Base-by-base conservation (phyloP, 2,113 vertebrate species). In the Triplophysa dalaica region DNA sequence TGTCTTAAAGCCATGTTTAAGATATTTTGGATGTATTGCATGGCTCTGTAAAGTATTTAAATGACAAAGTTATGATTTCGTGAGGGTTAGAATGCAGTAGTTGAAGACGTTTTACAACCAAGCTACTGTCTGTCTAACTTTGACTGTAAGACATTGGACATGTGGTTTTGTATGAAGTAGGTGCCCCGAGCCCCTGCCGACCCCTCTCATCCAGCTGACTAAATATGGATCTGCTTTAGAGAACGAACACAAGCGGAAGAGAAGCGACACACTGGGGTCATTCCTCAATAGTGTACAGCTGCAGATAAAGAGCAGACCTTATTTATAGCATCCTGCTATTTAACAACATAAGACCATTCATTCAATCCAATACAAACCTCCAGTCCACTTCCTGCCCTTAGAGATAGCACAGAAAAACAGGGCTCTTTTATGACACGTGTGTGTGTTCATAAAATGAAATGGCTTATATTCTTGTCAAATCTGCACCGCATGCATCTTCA, bases 291-390 rank as follows among this genome's bases (percentile, higher is more conserved):
- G 24, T 54, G 68, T 50, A 48, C 58, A 75, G 58, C 72, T 63
- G 58, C 41, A 62, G 72, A 75, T 75, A 75, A 75, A 75, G 72
- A 63, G 14, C 72, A 50, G 60, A 8, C 73, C 26, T 62, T 75
- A 75, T 63, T 63, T 75, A 75, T 75, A 75, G 26, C 41, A 48
- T 48, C 72, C 72, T 48, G 58, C 72, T 75, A 24, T 48, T 75
- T 62, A 63, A 63, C 21, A 11, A 75, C 38, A 63, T 60, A 63
- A 60, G 14, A 63, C 22, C 58, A 48, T 63, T 45, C 16, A 2
- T 29, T 19, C 72, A 26, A 33, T 63, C 72, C 72, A 75, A 63
- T 26, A 48, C 58, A 63, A 63, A 63, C 58, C 22, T 12, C 10
- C 38, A 26, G 2, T 17, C 33, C 13, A 4, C 4, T 1, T 43